Evolutionary conservation across 2,797 vertebrate genomes (phyloP).

Genomic region (Sebastes matsubarae): DNA sequence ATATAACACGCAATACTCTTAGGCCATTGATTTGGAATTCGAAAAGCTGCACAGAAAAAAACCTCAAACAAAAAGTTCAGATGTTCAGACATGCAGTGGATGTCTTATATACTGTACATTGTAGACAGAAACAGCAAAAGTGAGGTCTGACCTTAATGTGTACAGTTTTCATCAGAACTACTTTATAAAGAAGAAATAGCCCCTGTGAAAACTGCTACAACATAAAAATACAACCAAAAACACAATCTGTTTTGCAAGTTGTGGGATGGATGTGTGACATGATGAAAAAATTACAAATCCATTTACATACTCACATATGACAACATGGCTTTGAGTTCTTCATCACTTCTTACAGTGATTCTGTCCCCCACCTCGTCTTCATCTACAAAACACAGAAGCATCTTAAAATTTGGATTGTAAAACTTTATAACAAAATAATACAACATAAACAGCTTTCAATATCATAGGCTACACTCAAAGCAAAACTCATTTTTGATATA

Average conservation of each 20-base stretch:
- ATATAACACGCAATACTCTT: background rate
- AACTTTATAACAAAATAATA: background rate
- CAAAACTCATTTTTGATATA: background rate
- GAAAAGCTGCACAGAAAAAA: background rate
- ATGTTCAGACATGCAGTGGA: background rate
- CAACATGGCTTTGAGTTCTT: conserved; percentile 98
- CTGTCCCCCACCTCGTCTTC: conserved; percentile 98
- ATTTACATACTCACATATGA: conserved; percentile 90
- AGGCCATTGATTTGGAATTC: background rate
- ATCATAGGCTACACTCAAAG: background rate
- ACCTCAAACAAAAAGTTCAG: background rate
- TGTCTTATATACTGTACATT: background rate
- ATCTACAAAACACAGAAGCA: conserved; percentile 78
- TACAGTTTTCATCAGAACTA: background rate
- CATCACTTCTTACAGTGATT: conserved; percentile 97
- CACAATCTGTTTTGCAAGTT: background rate
- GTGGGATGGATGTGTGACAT: background rate
- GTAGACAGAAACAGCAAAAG: background rate
- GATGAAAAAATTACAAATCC: background rate
- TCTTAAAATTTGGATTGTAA: background rate
- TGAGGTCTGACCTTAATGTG: background rate
- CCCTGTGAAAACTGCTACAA: background rate
- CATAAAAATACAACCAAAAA: background rate
- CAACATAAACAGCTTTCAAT: background rate
- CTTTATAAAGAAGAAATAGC: background rate